These are phyloP conservation scores for Nomada goodeniana DNA, from an alignment of 2,888 invertebrate genomes.

Conservation along the genomic window DNA sequence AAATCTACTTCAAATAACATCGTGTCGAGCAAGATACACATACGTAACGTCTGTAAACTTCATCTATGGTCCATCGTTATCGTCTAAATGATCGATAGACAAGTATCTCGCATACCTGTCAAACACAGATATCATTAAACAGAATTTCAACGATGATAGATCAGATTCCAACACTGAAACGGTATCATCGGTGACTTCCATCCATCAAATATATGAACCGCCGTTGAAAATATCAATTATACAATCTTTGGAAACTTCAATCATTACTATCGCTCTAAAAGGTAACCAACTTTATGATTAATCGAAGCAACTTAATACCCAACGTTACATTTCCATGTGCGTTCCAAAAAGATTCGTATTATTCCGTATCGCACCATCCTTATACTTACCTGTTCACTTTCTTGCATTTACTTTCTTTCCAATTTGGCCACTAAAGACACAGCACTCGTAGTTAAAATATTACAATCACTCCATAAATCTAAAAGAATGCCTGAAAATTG, in stretches of 20 bases:
- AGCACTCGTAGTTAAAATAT: too few relatives aligned
- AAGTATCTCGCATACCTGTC: constrained; percentile 6
- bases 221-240: constrained; percentile 5
- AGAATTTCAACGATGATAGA: constrained; percentile 22
- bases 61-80: background rate
- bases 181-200: constrained; percentile 2
- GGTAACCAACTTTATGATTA: background rate
- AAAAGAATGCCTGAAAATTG: too few relatives aligned
- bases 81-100: constrained; percentile 10
- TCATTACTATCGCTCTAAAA: background rate
- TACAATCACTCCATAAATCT: too few relatives aligned
- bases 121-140: constrained; percentile 1
- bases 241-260: background rate
- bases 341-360: background rate
- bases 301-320: background rate
- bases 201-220: constrained; percentile 7
- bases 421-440: too few relatives aligned
- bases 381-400: background rate
- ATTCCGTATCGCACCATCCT: background rate
- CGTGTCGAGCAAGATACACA: background rate
- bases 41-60: background rate
- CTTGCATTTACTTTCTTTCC: too few relatives aligned
- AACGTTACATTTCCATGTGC: background rate
- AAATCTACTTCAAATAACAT: too few relatives aligned
- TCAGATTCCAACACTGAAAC: constrained; percentile 1